Conservation (phyloP, 2,797 vertebrate genomes). For the Schizothorax lantsangensis region DNA sequence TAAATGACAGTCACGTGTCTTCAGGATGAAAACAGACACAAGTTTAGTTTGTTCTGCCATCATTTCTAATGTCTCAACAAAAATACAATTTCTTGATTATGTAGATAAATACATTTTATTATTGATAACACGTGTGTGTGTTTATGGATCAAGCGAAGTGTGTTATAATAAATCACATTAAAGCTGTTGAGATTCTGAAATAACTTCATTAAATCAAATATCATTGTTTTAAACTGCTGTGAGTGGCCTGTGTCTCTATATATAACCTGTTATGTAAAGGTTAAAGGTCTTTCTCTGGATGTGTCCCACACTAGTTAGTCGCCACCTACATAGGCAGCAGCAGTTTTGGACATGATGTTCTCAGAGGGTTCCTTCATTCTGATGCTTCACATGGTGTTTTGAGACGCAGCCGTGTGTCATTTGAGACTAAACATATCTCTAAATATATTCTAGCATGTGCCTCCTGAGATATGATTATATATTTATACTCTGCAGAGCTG, state of each 20-base stretch:
- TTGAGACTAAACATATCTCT: neutral
- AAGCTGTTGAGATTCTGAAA: neutral
- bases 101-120: neutral
- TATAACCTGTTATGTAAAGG: conserved; percentile 4
- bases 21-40: neutral
- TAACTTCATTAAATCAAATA: neutral
- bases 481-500: neutral
- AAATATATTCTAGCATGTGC: conserved; percentile 24
- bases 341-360: neutral
- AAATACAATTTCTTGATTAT: neutral
- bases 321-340: neutral
- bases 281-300: neutral
- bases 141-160: neutral
- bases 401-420: neutral
- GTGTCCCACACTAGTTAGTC: neutral
- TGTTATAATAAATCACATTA: neutral
- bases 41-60: neutral
- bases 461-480: conserved; percentile 20
- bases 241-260: neutral
- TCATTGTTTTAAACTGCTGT: neutral
- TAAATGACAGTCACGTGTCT: no score
- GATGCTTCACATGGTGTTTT: neutral
- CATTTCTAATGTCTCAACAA: neutral
- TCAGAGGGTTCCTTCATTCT: neutral
- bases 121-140: neutral